Evolutionary conservation across 2,888 invertebrate genomes (phyloP).

Genomic region (Criorhina ranunculi): DNA sequence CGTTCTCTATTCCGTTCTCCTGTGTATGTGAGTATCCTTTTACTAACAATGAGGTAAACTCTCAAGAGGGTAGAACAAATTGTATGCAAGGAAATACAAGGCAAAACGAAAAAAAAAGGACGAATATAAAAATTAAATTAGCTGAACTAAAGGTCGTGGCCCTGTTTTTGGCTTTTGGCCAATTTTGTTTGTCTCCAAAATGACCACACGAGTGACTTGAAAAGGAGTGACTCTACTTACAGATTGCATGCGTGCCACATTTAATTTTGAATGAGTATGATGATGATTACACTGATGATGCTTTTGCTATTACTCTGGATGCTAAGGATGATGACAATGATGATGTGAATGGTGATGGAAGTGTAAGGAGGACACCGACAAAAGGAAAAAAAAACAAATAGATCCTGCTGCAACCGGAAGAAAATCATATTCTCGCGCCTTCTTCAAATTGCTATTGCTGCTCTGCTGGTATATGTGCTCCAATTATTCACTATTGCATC

Average conservation of each 20-base stretch:
- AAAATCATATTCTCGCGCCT: slow-evolving; percentile 22
- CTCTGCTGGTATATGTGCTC: slow-evolving; percentile 46
- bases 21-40: slow-evolving; percentile 44
- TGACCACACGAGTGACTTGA: slow-evolving; percentile 58
- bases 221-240: slow-evolving; percentile 35
- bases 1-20: slow-evolving; percentile 54
- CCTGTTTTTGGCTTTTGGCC: slow-evolving; percentile 67
- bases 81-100: slow-evolving; percentile 57
- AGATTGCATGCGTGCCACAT: slow-evolving; percentile 59
- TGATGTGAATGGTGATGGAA: slow-evolving; percentile 30
- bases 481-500: slow-evolving; percentile 63
- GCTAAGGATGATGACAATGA: slow-evolving; percentile 12
- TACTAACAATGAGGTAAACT: slow-evolving; percentile 56
- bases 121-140: slow-evolving; percentile 66
- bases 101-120: slow-evolving; percentile 14
- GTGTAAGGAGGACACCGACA: slow-evolving; percentile 20
- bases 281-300: slow-evolving; percentile 9
- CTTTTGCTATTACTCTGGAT: not conserved
- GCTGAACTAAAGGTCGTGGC: slow-evolving; percentile 68
- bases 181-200: slow-evolving; percentile 32
- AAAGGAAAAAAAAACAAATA: slow-evolving; percentile 9
- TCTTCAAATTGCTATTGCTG: not conserved
- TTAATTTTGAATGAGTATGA: slow-evolving; percentile 37
- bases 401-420: slow-evolving; percentile 44
- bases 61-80: slow-evolving; percentile 65